Conservation (phyloP, 2,888 invertebrate genomes). For the Agonum fuliginosum region DNA sequence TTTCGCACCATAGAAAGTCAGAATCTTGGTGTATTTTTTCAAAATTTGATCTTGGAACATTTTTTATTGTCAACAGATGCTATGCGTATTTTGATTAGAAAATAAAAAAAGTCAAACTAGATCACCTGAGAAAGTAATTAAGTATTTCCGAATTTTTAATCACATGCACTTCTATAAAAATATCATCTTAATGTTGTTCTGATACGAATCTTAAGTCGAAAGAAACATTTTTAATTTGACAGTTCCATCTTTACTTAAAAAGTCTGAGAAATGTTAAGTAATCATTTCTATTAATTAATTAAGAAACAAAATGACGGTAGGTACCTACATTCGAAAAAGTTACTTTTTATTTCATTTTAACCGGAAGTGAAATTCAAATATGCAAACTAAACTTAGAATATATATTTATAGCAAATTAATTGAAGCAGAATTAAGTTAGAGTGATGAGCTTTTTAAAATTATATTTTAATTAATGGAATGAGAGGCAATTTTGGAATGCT, state of each 20-base stretch:
- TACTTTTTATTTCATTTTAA: too few relatives aligned
- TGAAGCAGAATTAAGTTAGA: too few relatives aligned
- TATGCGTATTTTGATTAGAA: background rate
- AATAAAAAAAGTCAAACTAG: background rate
- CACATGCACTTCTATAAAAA: too few relatives aligned
- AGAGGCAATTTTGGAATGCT: too few relatives aligned
- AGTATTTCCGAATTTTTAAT: background rate
- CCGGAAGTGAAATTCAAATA: too few relatives aligned
- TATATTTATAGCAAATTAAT: too few relatives aligned
- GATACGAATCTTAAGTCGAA: background rate
- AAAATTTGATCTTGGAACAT: background rate
- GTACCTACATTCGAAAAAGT: background rate
- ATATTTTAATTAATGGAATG: too few relatives aligned
- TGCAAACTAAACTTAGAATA: too few relatives aligned
- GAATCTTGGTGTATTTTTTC: background rate
- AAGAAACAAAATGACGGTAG: background rate
- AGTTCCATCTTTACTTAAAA: background rate
- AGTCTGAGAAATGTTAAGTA: background rate
- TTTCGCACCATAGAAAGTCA: background rate
- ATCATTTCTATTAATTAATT: background rate
- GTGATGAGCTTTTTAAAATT: too few relatives aligned
- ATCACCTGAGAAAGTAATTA: background rate
- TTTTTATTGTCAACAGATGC: background rate
- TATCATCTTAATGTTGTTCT: too few relatives aligned
- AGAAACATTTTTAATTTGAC: background rate